These are phyloP conservation scores for Cryptocheilus praepositus DNA, from an alignment of 2,888 invertebrate genomes.

Conservation along the genomic window DNA sequence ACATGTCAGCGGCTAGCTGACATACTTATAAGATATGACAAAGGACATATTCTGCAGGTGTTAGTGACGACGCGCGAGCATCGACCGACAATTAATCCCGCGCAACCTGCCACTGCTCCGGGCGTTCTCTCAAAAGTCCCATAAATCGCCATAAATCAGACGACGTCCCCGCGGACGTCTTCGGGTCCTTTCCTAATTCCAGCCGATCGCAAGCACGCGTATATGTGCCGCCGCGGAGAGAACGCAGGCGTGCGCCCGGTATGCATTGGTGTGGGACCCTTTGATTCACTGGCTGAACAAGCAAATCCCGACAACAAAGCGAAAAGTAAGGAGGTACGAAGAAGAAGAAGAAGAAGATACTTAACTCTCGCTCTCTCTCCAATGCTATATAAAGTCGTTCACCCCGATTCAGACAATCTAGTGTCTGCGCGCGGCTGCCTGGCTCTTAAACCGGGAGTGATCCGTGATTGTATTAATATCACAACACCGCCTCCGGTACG, in stretches of 20 bases:
- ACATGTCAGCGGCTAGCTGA: too few species aligned
- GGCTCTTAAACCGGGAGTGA: conserved; percentile 73
- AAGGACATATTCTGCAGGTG: too few species aligned
- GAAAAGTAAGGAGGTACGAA: conserved; percentile 43
- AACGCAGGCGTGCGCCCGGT: neutral
- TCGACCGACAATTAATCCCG: neutral
- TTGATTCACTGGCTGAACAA: conserved; percentile 61
- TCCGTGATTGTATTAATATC: conserved; percentile 75
- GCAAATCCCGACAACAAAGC: conserved; percentile 62
- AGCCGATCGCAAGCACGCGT: neutral
- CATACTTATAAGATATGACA: too few species aligned
- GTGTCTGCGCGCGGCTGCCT: conserved; percentile 71
- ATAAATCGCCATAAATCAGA: too few species aligned
- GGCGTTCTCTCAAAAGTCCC: too few species aligned
- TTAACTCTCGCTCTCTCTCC: conserved; percentile 29
- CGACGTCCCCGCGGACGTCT: too few species aligned
- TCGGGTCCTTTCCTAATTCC: too few species aligned
- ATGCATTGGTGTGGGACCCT: conserved; percentile 25
- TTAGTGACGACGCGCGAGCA: neutral
- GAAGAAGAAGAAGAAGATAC: conserved; percentile 18
- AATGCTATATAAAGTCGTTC: conserved; percentile 73
- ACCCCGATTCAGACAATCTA: conserved; percentile 75
- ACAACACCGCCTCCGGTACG: conserved; percentile 70
- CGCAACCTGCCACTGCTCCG: neutral
- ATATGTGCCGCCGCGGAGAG: neutral